Percentiles rank a stretch among this genome's conserved stretches.
phyloP scores from a whole-genome alignment of 2,797 vertebrate genomes.

The Scolopax bukidnonensis region DNA sequence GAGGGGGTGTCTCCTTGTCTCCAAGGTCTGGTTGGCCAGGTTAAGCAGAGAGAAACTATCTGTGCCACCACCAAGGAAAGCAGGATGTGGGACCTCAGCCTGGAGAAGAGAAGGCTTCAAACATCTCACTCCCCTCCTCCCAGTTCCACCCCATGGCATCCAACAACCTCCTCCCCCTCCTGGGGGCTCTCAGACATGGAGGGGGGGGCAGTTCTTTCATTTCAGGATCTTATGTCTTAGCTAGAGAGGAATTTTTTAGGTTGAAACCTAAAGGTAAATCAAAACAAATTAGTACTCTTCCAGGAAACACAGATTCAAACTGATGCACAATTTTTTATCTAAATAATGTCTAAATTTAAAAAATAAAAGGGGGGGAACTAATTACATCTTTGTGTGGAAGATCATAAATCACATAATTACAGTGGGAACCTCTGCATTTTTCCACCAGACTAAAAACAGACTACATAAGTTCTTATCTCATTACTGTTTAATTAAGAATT shows the following conservation, averaged over 20 bases:
- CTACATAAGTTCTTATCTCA: conserved; percentile 84
- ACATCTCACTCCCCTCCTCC: background rate
- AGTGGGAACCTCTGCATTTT: conserved; percentile 73
- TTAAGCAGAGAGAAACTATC: background rate
- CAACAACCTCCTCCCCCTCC: background rate
- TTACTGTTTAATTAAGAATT: conserved; percentile 93
- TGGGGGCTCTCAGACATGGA: background rate
- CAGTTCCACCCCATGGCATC: rapidly evolving
- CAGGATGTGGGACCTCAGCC: background rate
- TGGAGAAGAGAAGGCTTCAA: background rate
- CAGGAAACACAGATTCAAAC: background rate
- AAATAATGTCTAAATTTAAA: conserved; percentile 63
- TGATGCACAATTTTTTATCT: background rate
- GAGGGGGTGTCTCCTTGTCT: too few relatives aligned
- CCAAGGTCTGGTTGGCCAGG: too few relatives aligned
- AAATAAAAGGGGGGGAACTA: background rate
- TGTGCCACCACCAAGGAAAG: background rate
- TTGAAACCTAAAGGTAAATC: background rate
- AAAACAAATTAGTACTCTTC: background rate
- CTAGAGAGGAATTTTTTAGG: background rate
- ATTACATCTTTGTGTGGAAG: conserved; percentile 80
- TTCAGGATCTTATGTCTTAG: background rate
- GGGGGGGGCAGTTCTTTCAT: background rate
- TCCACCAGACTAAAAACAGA: conserved; percentile 74
- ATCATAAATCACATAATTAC: conserved; percentile 86